A percentile compares a stretch with the other conserved stretches of the same genome.
These are phyloP conservation scores for Tarsius wallacei DNA, from an alignment of 2,797 vertebrate species.

Conservation along the genomic window DNA sequence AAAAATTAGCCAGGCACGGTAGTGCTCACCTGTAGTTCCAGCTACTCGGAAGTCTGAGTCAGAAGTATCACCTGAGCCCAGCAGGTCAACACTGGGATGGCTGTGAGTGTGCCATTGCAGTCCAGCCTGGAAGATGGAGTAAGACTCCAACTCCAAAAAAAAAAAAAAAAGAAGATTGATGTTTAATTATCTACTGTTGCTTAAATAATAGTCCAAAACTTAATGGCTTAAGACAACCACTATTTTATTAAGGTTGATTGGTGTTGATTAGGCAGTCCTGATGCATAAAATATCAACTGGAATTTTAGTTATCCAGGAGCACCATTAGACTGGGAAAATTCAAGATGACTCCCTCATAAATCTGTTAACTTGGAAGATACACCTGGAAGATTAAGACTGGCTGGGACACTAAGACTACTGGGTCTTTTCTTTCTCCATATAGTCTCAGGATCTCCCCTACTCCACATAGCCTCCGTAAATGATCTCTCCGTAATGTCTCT, in stretches of 20 bases:
- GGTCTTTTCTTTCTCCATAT: not conserved
- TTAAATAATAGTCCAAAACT: not conserved
- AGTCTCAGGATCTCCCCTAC: not conserved
- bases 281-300: not conserved
- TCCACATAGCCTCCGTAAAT: not conserved
- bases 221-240: not conserved
- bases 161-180: not conserved
- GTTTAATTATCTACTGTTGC: not conserved
- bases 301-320: not conserved
- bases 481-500: not conserved
- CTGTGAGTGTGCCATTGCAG: no score
- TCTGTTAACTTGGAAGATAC: not conserved
- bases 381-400: not conserved
- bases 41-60: no score
- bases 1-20: no score
- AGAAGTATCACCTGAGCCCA: no score
- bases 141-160: no score
- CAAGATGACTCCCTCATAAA: not conserved
- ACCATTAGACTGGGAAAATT: accelerated
- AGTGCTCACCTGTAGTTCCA: no score
- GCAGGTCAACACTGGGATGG: no score
- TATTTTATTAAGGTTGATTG: not conserved
- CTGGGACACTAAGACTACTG: not conserved
- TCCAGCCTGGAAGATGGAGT: no score
- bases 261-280: not conserved